Conservation (phyloP, 2,888 invertebrate genomes). For the Scaptomyza tumidula region DNA sequence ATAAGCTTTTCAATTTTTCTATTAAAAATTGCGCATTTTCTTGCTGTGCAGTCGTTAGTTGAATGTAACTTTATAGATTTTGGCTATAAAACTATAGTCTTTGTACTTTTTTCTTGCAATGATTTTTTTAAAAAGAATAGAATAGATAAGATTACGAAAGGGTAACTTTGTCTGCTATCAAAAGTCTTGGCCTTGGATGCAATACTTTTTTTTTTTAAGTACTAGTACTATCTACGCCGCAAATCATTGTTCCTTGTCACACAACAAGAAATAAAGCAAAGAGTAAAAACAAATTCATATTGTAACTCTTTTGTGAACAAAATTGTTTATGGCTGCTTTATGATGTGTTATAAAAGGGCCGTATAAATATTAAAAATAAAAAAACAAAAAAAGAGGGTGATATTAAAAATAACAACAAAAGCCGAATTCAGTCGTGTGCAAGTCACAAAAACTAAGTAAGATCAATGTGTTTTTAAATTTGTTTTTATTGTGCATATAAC, state of each 20-base stretch:
- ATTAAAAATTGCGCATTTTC: not conserved
- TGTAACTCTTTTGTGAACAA: slow-evolving; percentile 17
- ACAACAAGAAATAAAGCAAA: slow-evolving; percentile 2
- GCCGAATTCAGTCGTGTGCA: slow-evolving; percentile 32
- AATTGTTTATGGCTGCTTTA: slow-evolving; percentile 32
- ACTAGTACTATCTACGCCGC: slow-evolving; percentile 23
- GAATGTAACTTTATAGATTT: slow-evolving; percentile 15
- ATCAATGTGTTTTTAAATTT: slow-evolving; percentile 45
- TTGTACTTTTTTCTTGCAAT: slow-evolving; percentile 25
- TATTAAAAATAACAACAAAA: slow-evolving; percentile 26
- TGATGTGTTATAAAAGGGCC: slow-evolving; percentile 27
- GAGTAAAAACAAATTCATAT: slow-evolving; percentile 5
- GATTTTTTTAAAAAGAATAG: slow-evolving; percentile 54
- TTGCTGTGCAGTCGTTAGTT: not conserved
- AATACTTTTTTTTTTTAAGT: slow-evolving; percentile 15
- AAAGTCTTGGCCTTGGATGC: slow-evolving; percentile 41
- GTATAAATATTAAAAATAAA: slow-evolving; percentile 28
- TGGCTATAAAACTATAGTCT: slow-evolving; percentile 3
- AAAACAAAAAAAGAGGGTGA: not conserved
- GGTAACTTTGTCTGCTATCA: slow-evolving; percentile 44
- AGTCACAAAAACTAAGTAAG: slow-evolving; percentile 38
- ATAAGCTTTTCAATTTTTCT: too few species aligned
- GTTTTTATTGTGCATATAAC: not conserved
- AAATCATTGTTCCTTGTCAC: slow-evolving; percentile 17
- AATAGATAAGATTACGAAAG: slow-evolving; percentile 61